phyloP scores from a whole-genome alignment of 2,888 invertebrate genomes.

The Synanthedon andrenaeformis region DNA sequence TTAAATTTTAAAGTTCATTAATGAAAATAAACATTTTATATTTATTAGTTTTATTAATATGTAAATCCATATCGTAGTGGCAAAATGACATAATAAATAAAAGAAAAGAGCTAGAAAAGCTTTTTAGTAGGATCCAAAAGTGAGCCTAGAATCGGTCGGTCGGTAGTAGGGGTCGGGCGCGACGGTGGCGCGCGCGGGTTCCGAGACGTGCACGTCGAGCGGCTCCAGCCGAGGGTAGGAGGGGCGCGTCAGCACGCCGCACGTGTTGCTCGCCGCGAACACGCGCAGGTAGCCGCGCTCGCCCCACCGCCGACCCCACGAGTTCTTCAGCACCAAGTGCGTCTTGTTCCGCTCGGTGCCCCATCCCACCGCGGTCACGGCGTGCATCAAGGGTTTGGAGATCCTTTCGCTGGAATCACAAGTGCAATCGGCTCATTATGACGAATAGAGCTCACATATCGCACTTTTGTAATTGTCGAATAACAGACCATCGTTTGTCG shows the following conservation, averaged over 20 bases:
- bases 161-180: too few relatives aligned
- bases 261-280: slow-evolving; percentile 41
- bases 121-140: too few relatives aligned
- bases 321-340: slow-evolving; percentile 53
- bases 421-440: too few relatives aligned
- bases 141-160: too few relatives aligned
- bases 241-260: slow-evolving; percentile 41
- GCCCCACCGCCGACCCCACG: slow-evolving; percentile 42
- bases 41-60: too few relatives aligned
- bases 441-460: too few relatives aligned
- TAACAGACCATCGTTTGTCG: slow-evolving; percentile 27
- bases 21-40: too few relatives aligned
- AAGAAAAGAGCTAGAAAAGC: too few relatives aligned
- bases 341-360: slow-evolving; percentile 26
- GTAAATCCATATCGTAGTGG: too few relatives aligned
- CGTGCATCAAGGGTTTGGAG: slow-evolving; percentile 29
- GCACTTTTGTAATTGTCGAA: too few relatives aligned
- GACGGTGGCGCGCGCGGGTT: background rate
- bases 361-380: slow-evolving; percentile 54
- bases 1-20: too few relatives aligned
- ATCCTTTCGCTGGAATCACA: slow-evolving; percentile 15
- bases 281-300: slow-evolving; percentile 40
- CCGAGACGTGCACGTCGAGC: background rate
- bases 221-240: slow-evolving; percentile 36
- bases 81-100: too few relatives aligned